A percentile compares a stretch with the other conserved stretches of the same genome.
phyloP scores from a whole-genome alignment of 2,888 invertebrate genomes.

The Hermaeophaga mercurialis region DNA sequence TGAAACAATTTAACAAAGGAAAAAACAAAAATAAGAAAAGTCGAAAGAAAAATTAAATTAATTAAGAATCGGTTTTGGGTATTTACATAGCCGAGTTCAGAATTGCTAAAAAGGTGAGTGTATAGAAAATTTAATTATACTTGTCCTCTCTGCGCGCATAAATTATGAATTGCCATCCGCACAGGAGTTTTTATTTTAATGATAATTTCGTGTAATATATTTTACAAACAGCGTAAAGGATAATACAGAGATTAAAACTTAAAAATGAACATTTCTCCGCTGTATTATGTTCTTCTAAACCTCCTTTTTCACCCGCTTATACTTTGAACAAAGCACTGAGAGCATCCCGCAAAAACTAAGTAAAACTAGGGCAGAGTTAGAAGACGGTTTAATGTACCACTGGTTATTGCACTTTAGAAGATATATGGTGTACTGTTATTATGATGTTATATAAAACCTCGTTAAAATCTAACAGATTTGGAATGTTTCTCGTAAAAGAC shows the following conservation, averaged over 20 bases:
- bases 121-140: slow-evolving; percentile 6
- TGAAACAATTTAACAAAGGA: slow-evolving; percentile 22
- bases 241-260: slow-evolving; percentile 2
- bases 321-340: too few relatives aligned
- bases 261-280: background rate
- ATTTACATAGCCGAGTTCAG: background rate
- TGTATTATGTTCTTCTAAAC: background rate
- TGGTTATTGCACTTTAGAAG: too few relatives aligned
- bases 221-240: background rate
- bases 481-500: too few relatives aligned
- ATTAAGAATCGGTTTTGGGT: slow-evolving; percentile 15
- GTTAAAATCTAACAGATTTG: too few relatives aligned
- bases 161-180: slow-evolving; percentile 7
- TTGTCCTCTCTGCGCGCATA: background rate
- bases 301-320: background rate
- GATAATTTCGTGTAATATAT: slow-evolving; percentile 7
- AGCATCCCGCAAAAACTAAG: too few relatives aligned
- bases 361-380: too few relatives aligned
- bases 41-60: slow-evolving; percentile 19
- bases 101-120: slow-evolving; percentile 8
- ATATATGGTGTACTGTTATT: too few relatives aligned
- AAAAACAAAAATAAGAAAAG: slow-evolving; percentile 9
- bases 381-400: too few relatives aligned
- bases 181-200: slow-evolving; percentile 8
- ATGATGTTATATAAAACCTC: too few relatives aligned